phyloP scores from a whole-genome alignment of 2,797 vertebrate genomes.

The Thripadectes ignobilis region DNA sequence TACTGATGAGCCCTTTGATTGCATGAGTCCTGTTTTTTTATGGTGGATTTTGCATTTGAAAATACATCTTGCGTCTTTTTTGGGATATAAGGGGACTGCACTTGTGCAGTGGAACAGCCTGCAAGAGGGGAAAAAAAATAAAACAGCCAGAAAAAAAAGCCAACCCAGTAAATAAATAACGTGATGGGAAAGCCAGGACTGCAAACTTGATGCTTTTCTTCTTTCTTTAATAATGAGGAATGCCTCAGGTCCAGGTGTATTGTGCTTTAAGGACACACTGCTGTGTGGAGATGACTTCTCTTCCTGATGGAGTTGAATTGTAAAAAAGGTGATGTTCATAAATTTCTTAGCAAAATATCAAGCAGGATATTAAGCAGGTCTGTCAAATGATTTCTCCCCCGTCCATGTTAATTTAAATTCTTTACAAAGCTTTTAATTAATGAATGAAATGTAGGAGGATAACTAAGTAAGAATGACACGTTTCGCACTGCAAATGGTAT shows the following conservation, averaged over 20 bases:
- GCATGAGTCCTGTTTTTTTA: background rate
- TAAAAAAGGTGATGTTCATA: constrained; percentile 48
- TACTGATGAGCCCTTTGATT: constrained; percentile 23
- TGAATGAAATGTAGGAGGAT: constrained; percentile 68
- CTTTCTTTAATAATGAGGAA: background rate
- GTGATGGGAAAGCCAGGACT: background rate
- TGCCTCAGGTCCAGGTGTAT: background rate
- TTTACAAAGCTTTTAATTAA: constrained; percentile 71
- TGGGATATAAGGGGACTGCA: background rate
- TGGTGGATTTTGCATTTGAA: constrained; percentile 2
- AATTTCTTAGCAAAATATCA: constrained; percentile 64
- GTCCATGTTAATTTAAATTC: constrained; percentile 55
- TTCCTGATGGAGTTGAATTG: constrained; percentile 17
- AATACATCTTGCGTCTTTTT: background rate
- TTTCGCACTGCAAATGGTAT: constrained; percentile 6
- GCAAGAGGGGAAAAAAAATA: background rate
- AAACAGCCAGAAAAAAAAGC: fast-evolving
- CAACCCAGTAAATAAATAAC: background rate
- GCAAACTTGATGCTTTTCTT: background rate
- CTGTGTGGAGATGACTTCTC: constrained; percentile 16
- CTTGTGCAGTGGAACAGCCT: background rate
- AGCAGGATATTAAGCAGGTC: constrained; percentile 45
- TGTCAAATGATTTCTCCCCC: constrained; percentile 60
- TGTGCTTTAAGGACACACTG: background rate
- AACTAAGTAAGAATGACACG: constrained; percentile 52